Percentiles rank a stretch among this genome's conserved stretches.
Conservation (phyloP, 1,140 invertebrate genomes). For the Orius insidiosus region DNA sequence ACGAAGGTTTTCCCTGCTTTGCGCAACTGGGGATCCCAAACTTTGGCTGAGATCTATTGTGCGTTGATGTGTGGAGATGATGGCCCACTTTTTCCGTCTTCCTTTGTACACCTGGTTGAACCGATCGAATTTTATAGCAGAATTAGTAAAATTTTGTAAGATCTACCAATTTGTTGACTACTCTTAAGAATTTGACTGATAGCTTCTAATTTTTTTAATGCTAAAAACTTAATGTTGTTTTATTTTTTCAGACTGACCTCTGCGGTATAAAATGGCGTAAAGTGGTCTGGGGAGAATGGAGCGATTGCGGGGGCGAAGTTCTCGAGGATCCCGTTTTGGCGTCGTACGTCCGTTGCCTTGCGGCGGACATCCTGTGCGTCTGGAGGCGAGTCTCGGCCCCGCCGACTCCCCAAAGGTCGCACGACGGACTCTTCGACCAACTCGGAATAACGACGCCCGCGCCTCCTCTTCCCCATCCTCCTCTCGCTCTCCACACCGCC, state of each 20-base stretch:
- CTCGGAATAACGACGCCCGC: constrained; percentile 33
- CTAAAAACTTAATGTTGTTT: not conserved
- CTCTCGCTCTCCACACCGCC: constrained; percentile 55
- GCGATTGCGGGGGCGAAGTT: constrained; percentile 39
- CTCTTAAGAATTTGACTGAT: too few relatives aligned
- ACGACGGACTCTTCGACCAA: constrained; percentile 35
- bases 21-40: too few relatives aligned
- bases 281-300: constrained; percentile 55
- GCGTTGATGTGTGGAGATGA: too few relatives aligned
- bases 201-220: too few relatives aligned
- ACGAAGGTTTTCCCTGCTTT: too few relatives aligned
- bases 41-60: too few relatives aligned
- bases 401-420: constrained; percentile 27
- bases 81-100: too few relatives aligned
- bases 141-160: too few relatives aligned
- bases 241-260: constrained; percentile 70
- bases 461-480: constrained; percentile 35
- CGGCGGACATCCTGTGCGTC: constrained; percentile 86
- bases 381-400: constrained; percentile 66
- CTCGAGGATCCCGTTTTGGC: constrained; percentile 84
- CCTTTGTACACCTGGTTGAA: too few relatives aligned
- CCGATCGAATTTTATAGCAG: too few relatives aligned
- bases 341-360: constrained; percentile 83
- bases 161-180: too few relatives aligned
- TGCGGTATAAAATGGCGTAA: constrained; percentile 99